A percentile compares a stretch with the other conserved stretches of the same genome.
phyloP scores from a whole-genome alignment of 2,797 vertebrate species.

The Adrianichthys oophorus region DNA sequence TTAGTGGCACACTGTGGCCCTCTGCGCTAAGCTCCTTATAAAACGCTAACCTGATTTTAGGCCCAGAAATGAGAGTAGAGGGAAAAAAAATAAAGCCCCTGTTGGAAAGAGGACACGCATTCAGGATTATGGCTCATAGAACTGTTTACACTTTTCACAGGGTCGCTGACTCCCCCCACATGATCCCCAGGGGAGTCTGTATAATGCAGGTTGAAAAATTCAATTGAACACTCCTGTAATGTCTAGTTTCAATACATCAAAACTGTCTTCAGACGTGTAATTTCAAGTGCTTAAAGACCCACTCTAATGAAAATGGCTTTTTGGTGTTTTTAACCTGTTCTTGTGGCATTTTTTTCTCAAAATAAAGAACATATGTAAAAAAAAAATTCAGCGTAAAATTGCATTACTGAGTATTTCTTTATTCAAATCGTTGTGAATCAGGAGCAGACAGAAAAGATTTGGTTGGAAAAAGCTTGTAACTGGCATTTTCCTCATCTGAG shows the following conservation, averaged over 20 bases:
- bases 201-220: background rate
- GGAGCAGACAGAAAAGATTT: too few species aligned
- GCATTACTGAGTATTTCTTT: too few species aligned
- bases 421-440: too few species aligned
- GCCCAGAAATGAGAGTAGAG: constrained; percentile 76
- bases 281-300: too few species aligned
- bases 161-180: constrained; percentile 6
- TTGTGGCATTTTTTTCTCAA: too few species aligned
- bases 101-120: constrained; percentile 69
- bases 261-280: too few species aligned
- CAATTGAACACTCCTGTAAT: background rate
- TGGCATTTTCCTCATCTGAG: too few species aligned
- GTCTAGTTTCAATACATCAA: background rate
- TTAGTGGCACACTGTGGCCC: constrained; percentile 77
- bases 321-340: too few species aligned
- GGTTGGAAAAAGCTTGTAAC: too few species aligned
- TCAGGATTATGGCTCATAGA: constrained; percentile 46
- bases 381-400: too few species aligned
- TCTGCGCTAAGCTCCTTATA: constrained; percentile 81
- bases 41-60: constrained; percentile 82
- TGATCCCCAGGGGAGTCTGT: constrained; percentile 10
- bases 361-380: too few species aligned
- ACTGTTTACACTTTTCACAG: constrained; percentile 49
- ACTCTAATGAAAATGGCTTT: too few species aligned
- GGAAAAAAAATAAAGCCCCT: constrained; percentile 66